Base-by-base conservation (phyloP, 2,113 vertebrate species). In the Burhinus bistriatus region DNA sequence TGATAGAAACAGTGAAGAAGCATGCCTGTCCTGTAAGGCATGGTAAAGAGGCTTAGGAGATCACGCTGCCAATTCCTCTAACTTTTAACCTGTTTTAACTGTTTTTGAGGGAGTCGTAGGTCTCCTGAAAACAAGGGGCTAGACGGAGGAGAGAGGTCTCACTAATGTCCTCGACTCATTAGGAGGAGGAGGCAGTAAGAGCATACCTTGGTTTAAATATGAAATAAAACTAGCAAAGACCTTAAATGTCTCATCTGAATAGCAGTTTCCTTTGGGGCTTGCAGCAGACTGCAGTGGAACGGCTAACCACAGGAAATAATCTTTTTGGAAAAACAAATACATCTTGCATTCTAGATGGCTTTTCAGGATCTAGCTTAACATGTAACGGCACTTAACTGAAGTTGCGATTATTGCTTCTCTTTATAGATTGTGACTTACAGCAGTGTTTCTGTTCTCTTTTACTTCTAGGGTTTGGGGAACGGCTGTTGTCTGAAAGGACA, bases 81-180 rank as follows among this genome's bases (percentile, higher is more conserved):
- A 12, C 32, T 58, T 42, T 16, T 22, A n/a, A 42, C 12, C 3
- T 61, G 3, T 32, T 36, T 5, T 5, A 45, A 32, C 5, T 34
- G 1, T 4, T 54, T 22, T 25, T 47, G 34, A n/a, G 49, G 19
- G 11, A 51, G 12, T 47, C 26, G 0, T 10, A 30, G 19, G 3
- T 0, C 38, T 45, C 55, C 11, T 58, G 71, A 34, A 83, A 68
- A 34, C 5, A 6, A 38, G 30, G 25, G 4, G 2, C 20, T 36
- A 2, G 26, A 3, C 14, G 58, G 47, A 38, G 18, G 22, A 72
- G 38, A 34, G 18, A 15, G 13, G 10, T 18, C 59, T 52, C 29
- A 4, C 5, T 72, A 1, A 8, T 36, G 44, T 55, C 27, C 38
- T 38, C 2, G 5, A 10, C 3, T 4, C n/a, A 6, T 40, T 8